Evolutionary conservation across 1,140 invertebrate genomes (phyloP), one percentile per base, ranked within the genome.

Genomic region (Drosophila bocki): DNA sequence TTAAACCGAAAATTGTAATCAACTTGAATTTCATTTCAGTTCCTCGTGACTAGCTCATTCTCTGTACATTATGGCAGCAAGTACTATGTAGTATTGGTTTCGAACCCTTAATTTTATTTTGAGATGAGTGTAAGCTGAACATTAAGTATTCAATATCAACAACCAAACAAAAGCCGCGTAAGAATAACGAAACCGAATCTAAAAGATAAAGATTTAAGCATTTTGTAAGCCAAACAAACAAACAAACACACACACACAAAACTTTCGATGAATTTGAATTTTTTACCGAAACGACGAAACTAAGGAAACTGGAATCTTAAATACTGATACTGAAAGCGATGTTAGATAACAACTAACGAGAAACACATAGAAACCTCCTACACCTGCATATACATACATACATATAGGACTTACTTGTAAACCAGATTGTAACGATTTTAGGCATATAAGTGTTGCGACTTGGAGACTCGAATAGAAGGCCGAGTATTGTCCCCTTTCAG

Each of bases 391-490:
- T 45, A 80, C 57, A 63, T 45, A 80, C 51, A 71, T 70, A 75
- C 22, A 48, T 71, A 76, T 78, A 78, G 75, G 58, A 76, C 80
- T 63, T 71, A 68, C 77, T 82, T 80, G 75, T 88, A 84, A 70
- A 67, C 60, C 84, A 80, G 74, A 76, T 67, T 80, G 71, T 88
- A 87, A 84, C 80, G 65, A 71, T 83, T 88, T 80, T 88, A 88
- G 85, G 63, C 74, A 65, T 90, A 74, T 88, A 87, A 85, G 84
- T 87, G 83, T 87, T 87, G 83, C 84, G 47, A 79, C 67, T 87
- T 86, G 75, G 68, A 56, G 57, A 44, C 63, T 44, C 71, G 62
- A 61, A 19, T 33, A 60, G 47, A 45, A 75, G 54, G 59, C 57
- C 56, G 45, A 58, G 56, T 61, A 70, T 39, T 70, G 67, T 68